Evolutionary conservation across 2,113 vertebrate genomes (phyloP).

Genomic region (Alexandromys fortis): DNA sequence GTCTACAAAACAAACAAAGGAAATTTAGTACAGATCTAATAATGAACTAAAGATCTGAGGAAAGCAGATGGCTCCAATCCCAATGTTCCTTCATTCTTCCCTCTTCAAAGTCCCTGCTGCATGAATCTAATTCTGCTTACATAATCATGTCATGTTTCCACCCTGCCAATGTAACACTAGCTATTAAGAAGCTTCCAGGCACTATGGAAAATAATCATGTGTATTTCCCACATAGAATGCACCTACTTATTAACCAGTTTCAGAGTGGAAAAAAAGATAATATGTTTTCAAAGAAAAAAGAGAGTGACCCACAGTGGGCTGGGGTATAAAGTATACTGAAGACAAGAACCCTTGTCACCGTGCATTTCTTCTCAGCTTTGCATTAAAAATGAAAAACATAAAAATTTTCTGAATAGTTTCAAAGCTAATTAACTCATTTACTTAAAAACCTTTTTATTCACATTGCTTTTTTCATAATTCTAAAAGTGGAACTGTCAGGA

Average conservation of each 20-base stretch:
- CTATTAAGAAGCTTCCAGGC: neutral
- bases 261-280: neutral
- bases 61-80: neutral
- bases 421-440: conserved; percentile 66
- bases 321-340: neutral
- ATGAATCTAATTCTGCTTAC: neutral
- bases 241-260: conserved; percentile 33
- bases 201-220: conserved; percentile 2
- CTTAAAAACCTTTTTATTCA: neutral
- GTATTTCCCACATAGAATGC: neutral
- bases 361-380: conserved; percentile 29
- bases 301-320: rapidly evolving
- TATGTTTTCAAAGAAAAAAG: conserved; percentile 1
- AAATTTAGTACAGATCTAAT: neutral
- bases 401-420: conserved; percentile 31
- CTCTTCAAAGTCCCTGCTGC: neutral
- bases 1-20: neutral
- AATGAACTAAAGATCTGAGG: neutral
- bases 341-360: neutral
- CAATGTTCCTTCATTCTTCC: neutral
- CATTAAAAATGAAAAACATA: neutral
- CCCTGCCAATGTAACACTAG: neutral
- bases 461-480: conserved; percentile 22
- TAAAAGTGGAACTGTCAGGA: neutral
- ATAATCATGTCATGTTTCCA: neutral